Percentiles rank a stretch among this genome's conserved stretches.
These are phyloP conservation scores for Rhabdophis nuchalis DNA, from an alignment of 2,797 vertebrate species.

Conservation along the genomic window DNA sequence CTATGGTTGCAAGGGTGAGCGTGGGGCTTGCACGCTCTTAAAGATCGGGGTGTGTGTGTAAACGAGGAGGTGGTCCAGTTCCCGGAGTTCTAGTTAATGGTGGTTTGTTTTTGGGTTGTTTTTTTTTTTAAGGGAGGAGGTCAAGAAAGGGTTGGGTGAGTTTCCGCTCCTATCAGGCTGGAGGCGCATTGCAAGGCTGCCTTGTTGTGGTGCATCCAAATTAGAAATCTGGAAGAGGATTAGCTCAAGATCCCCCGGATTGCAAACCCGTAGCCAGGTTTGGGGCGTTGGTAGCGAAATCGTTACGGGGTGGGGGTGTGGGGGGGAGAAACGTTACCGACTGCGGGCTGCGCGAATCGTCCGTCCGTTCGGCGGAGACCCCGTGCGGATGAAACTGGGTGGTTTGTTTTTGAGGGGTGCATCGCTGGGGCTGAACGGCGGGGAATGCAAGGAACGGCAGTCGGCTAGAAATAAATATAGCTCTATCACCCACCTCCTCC, in stretches of 20 bases:
- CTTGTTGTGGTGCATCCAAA: not conserved
- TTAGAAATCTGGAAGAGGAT: not conserved
- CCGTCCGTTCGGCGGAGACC: not conserved
- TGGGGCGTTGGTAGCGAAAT: not conserved
- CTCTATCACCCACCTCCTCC: too few relatives aligned
- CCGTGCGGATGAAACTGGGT: not conserved
- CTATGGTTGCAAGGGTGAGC: conserved; percentile 2
- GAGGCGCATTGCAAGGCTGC: not conserved
- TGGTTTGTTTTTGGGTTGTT: too few relatives aligned
- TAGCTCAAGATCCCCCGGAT: not conserved
- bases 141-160: not conserved
- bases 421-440: not conserved
- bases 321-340: too few relatives aligned
- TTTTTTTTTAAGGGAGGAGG: not conserved
- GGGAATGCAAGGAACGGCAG: not conserved
- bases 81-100: too few relatives aligned
- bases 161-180: not conserved
- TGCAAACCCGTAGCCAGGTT: not conserved
- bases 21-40: not conserved
- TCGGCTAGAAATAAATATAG: not conserved
- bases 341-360: not conserved
- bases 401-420: not conserved
- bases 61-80: not conserved
- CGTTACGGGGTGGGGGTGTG: too few relatives aligned
- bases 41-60: not conserved